phyloP scores from a whole-genome alignment of 2,888 invertebrate genomes.

The Erpobdella octoculata region DNA sequence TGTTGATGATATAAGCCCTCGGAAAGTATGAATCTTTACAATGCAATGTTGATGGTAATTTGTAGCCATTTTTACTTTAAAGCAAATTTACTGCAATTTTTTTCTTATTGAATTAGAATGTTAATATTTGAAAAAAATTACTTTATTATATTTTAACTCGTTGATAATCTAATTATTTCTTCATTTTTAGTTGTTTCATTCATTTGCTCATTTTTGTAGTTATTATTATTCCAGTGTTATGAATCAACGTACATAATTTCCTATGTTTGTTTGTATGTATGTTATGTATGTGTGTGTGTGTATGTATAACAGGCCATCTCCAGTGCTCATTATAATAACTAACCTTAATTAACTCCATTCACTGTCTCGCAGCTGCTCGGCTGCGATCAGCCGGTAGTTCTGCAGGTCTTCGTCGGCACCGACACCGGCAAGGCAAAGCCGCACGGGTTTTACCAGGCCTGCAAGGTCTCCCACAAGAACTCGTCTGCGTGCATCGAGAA shows the following conservation, averaged over 20 bases:
- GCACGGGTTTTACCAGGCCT: constrained; percentile 95
- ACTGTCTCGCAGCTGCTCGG: constrained; percentile 62
- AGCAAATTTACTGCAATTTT: no score
- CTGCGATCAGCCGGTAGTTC: constrained; percentile 68
- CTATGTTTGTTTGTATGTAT: not conserved
- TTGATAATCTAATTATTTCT: no score
- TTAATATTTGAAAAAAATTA: no score
- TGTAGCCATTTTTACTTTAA: no score
- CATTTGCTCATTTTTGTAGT: no score
- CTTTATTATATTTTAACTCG: no score
- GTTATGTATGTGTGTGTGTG: constrained; percentile 1
- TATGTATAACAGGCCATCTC: not conserved
- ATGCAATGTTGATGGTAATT: no score
- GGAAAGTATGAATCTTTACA: no score
- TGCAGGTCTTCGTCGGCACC: constrained; percentile 87
- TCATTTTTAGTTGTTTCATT: no score
- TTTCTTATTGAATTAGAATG: no score
- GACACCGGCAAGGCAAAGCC: constrained; percentile 82
- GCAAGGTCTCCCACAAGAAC: constrained; percentile 89
- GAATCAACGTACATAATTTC: not conserved
- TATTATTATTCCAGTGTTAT: no score
- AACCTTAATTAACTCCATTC: not conserved
- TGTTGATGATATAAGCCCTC: no score
- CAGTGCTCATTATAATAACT: not conserved
- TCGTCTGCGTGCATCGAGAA: constrained; percentile 83